Base-by-base conservation (phyloP, 1,140 invertebrate species). In the Theocolax elegans region DNA sequence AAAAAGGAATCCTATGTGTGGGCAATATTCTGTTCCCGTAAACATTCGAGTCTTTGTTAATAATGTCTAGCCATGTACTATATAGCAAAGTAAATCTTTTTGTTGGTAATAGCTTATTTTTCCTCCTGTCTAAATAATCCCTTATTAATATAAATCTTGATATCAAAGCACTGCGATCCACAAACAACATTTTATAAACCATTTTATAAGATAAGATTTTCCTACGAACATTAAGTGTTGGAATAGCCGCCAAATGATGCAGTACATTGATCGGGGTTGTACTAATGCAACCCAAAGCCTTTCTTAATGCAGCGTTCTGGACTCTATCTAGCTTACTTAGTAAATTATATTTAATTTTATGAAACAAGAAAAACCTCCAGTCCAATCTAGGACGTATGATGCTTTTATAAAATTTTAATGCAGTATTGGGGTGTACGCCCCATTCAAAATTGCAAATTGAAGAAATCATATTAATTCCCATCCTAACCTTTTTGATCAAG, bases 181-280 rank as follows among this genome's bases (percentile, higher is more conserved):
- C n/a, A n/a, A n/a, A n/a, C n/a, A n/a, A n/a, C n/a, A n/a, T n/a
- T n/a, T n/a, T n/a, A n/a, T n/a, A n/a, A n/a, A n/a, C n/a, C n/a
- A n/a, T n/a, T n/a, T n/a, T n/a, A n/a, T n/a, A n/a, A n/a, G n/a
- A n/a, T n/a, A n/a, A n/a, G n/a, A n/a, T n/a, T n/a, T n/a, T n/a
- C n/a, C n/a, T n/a, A n/a, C n/a, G n/a, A n/a, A n/a, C n/a, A n/a
- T n/a, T n/a, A n/a, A n/a, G n/a, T n/a, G n/a, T n/a, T n/a, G n/a
- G n/a, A n/a, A 38, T 38, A 13, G 7, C 35, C 6, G 35, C 6
- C 35, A 38, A 8, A 38, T 38, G 35, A 31, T 8, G 51, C 10
- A 71, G 21, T 13, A 56, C 72, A 48, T 68, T 72, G n/a, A 49
- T 64, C 8, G 66, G 66, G 17, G 66, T 72, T 7, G 71, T 72